phyloP scores from a whole-genome alignment of 2,888 invertebrate genomes.

The Pelosia muscerda region DNA sequence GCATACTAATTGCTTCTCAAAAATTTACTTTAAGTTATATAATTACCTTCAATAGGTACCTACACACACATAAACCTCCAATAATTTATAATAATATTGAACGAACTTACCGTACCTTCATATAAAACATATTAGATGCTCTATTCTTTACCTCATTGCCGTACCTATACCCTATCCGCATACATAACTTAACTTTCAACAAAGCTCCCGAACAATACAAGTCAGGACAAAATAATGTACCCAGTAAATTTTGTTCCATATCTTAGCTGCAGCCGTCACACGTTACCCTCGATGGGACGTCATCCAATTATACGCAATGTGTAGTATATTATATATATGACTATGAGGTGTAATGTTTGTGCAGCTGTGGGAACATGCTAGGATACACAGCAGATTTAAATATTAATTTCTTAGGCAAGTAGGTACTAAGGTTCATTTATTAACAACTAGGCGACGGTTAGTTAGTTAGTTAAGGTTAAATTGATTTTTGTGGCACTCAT shows the following conservation, averaged over 20 bases:
- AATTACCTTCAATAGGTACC: neutral
- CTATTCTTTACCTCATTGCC: neutral
- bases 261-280: neutral
- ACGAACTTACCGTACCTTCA: neutral
- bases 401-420: too few relatives aligned
- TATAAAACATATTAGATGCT: neutral
- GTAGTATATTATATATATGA: neutral
- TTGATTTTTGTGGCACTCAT: too few relatives aligned
- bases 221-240: neutral
- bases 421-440: too few relatives aligned
- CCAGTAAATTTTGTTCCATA: constrained; percentile 12
- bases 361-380: neutral
- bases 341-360: neutral
- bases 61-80: neutral
- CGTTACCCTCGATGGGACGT: neutral
- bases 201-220: constrained; percentile 11
- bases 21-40: neutral
- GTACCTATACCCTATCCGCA: neutral
- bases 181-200: constrained; percentile 11
- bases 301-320: constrained; percentile 4
- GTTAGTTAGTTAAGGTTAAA: too few relatives aligned
- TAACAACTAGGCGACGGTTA: too few relatives aligned
- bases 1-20: too few relatives aligned
- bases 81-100: neutral
- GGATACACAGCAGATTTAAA: too few relatives aligned